Conservation (phyloP, 2,797 vertebrate species). For the Semaprochilodus insignis region DNA sequence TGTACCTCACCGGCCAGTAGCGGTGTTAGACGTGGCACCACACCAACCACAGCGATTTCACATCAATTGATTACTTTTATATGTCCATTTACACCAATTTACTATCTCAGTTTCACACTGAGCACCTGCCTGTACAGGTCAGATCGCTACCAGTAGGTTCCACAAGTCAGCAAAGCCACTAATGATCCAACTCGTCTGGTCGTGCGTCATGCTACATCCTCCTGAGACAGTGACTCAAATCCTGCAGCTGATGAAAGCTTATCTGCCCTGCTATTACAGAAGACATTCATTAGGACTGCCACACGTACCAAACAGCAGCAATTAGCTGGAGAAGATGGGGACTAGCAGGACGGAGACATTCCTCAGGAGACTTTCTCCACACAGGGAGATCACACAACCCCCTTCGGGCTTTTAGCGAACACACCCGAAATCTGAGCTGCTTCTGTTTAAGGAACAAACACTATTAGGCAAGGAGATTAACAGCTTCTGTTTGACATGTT, state of each 20-base stretch:
- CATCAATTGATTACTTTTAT: too few relatives aligned
- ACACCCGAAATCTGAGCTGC: conserved; percentile 11
- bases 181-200: conserved; percentile 17
- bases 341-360: not conserved
- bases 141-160: not conserved
- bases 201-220: conserved; percentile 37
- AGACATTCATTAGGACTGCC: conserved; percentile 34
- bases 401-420: not conserved
- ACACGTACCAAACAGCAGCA: conserved; percentile 14
- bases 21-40: too few relatives aligned
- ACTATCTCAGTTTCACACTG: too few relatives aligned
- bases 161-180: not conserved
- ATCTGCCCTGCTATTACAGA: conserved; percentile 46
- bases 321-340: not conserved
- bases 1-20: too few relatives aligned
- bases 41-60: too few relatives aligned
- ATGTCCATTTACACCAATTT: too few relatives aligned
- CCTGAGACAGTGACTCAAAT: conserved; percentile 56
- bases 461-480: conserved; percentile 6
- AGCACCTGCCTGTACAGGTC: not conserved
- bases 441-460: conserved; percentile 29
- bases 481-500: conserved; percentile 11
- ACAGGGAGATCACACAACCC: not conserved
- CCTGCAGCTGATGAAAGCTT: conserved; percentile 37
- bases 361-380: not conserved